Percentiles rank a stretch among this genome's conserved stretches.
Evolutionary conservation across 2,113 vertebrate species (phyloP).

Genomic region (rat (Rattus norvegicus)): DNA sequence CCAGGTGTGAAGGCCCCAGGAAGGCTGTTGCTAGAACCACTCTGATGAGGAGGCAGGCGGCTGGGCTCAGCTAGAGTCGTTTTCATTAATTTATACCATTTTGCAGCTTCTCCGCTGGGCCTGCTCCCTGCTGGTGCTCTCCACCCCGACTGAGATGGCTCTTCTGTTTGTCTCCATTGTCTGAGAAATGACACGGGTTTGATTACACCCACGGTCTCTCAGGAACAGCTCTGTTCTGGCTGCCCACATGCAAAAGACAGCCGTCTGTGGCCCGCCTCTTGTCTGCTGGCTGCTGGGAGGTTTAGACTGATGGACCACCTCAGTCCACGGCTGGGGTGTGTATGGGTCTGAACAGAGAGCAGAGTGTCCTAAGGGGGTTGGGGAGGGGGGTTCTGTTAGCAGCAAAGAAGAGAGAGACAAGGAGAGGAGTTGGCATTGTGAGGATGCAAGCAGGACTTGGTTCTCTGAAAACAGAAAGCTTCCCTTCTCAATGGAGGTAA

Average conservation of each 20-base stretch:
- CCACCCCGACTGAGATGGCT: conserved; percentile 58
- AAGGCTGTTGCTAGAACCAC: not conserved
- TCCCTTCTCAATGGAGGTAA: not conserved
- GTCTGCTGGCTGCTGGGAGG: not conserved
- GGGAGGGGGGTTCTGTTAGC: not conserved
- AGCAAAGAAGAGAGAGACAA: not conserved
- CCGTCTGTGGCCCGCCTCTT: conserved; percentile 34
- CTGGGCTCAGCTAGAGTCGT: not conserved
- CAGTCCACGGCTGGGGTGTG: not conserved
- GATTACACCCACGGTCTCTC: conserved; percentile 74
- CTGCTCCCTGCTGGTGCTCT: conserved; percentile 68
- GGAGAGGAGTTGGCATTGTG: not conserved
- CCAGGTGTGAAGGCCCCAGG: not conserved
- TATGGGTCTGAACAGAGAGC: not conserved
- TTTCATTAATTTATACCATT: conserved; percentile 63
- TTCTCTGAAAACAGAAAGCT: not conserved
- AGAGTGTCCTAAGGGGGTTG: not conserved
- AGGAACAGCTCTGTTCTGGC: conserved; percentile 45
- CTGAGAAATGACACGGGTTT: conserved; percentile 69
- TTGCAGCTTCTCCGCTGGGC: conserved; percentile 35
- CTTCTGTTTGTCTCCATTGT: conserved; percentile 81
- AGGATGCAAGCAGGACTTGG: not conserved
- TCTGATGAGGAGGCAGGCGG: not conserved
- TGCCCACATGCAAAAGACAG: conserved; percentile 61
- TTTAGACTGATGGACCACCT: not conserved